These are phyloP conservation scores for Bombus affinis DNA, from an alignment of 1,140 invertebrate genomes.

Conservation along the genomic window DNA sequence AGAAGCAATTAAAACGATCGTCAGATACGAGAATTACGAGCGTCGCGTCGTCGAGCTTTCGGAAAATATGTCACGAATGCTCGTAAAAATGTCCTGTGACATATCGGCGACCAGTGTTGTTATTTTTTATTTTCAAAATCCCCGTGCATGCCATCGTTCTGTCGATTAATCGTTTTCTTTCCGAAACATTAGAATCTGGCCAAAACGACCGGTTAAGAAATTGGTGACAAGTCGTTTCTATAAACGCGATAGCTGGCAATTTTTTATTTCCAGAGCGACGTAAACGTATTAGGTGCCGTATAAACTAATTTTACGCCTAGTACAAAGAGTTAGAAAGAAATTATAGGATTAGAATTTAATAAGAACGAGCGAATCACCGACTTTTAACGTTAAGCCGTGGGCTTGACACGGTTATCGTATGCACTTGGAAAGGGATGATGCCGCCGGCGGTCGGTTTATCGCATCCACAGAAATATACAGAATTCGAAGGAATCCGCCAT, in stretches of 20 bases:
- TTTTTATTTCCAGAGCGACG: no score
- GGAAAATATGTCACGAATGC: constrained; percentile 5
- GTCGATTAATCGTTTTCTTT: not conserved
- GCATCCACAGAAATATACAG: constrained; percentile 64
- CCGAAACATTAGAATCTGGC: not conserved
- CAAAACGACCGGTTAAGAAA: not conserved
- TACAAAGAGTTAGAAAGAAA: no score
- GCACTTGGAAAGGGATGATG: not conserved
- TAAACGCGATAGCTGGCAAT: no score
- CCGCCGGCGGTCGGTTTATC: not conserved
- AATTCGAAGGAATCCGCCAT: constrained; percentile 62
- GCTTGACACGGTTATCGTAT: not conserved
- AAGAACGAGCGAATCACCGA: not conserved
- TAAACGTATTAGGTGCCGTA: rapidly evolving
- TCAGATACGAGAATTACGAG: not conserved
- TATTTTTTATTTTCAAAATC: not conserved
- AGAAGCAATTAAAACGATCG: not conserved
- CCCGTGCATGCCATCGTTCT: not conserved
- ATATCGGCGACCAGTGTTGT: no score
- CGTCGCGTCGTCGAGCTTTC: not conserved
- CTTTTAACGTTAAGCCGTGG: not conserved
- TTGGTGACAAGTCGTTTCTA: no score
- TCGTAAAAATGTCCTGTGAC: constrained; percentile 10
- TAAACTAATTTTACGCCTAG: no score
- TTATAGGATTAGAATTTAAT: no score